Conservation (phyloP, 1,140 invertebrate genomes). For the Bilobella aurantiaca region DNA sequence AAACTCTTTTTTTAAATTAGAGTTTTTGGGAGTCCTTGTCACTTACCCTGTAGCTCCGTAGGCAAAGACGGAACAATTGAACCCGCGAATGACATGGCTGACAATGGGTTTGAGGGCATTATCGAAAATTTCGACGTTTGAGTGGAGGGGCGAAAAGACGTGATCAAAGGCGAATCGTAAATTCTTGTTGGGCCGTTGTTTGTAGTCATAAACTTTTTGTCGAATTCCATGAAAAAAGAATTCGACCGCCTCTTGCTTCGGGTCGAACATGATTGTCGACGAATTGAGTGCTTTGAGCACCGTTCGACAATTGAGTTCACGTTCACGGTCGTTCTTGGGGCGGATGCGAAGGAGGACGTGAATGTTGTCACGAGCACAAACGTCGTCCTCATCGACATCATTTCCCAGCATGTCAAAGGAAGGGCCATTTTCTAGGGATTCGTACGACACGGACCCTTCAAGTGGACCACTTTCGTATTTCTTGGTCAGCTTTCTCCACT, state of each 20-base stretch:
- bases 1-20: no score
- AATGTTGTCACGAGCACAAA: constrained; percentile 42
- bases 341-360: constrained; percentile 68
- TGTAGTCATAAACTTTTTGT: constrained; percentile 55
- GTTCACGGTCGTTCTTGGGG: constrained; percentile 58
- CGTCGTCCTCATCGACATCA: no score
- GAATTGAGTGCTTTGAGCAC: constrained; percentile 45
- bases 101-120: constrained; percentile 64
- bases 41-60: constrained; percentile 90
- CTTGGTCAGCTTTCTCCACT: no score
- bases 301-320: constrained; percentile 1
- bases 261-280: constrained; percentile 76
- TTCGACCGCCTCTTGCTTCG: constrained; percentile 64
- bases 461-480: no score
- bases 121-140: constrained; percentile 67
- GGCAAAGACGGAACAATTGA: constrained; percentile 77
- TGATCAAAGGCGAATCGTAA: constrained; percentile 75
- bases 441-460: no score
- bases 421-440: no score
- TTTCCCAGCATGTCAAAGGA: no score
- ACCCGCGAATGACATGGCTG: constrained; percentile 63
- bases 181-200: constrained; percentile 70
- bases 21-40: no score
- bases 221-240: constrained; percentile 64
- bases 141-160: constrained; percentile 57